Percentiles rank a stretch among this genome's conserved stretches.
phyloP scores from a whole-genome alignment of 2,113 vertebrate species.

The Alectura lathami region DNA sequence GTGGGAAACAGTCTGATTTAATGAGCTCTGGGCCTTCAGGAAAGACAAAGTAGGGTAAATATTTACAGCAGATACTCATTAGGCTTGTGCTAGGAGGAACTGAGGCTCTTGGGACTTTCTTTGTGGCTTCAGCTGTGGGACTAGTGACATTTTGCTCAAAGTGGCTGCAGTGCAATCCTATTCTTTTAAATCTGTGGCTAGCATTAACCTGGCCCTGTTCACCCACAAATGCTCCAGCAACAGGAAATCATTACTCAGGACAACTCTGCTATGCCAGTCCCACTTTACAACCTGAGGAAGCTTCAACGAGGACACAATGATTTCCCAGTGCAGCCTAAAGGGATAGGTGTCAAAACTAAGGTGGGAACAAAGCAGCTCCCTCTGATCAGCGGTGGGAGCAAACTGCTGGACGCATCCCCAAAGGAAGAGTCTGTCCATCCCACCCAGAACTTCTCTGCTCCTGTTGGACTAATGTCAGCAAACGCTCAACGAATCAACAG shows the following conservation, averaged over 20 bases:
- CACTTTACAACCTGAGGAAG: background rate
- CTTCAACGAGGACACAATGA: background rate
- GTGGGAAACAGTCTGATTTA: background rate
- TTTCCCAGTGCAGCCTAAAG: background rate
- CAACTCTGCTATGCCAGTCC: fast-evolving
- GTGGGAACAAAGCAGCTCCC: background rate
- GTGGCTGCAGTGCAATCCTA: background rate
- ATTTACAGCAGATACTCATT: too few species aligned
- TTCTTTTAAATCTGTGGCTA: background rate
- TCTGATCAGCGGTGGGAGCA: background rate
- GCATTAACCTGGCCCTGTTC: background rate
- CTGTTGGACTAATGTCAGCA: background rate
- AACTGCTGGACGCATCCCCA: background rate
- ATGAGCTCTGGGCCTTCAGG: background rate
- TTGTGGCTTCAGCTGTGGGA: background rate
- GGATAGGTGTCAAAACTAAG: background rate
- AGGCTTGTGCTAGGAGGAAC: fast-evolving
- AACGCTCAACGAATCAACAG: background rate
- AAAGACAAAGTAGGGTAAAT: background rate
- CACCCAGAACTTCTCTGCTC: background rate
- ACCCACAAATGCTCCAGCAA: background rate
- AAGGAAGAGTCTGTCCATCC: background rate
- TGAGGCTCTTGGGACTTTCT: background rate
- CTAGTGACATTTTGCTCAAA: background rate
- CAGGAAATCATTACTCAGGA: background rate